A percentile compares a stretch with the other conserved stretches of the same genome.
Conservation (phyloP, 2,113 vertebrate genomes). For the Neotragus pygmaeus region DNA sequence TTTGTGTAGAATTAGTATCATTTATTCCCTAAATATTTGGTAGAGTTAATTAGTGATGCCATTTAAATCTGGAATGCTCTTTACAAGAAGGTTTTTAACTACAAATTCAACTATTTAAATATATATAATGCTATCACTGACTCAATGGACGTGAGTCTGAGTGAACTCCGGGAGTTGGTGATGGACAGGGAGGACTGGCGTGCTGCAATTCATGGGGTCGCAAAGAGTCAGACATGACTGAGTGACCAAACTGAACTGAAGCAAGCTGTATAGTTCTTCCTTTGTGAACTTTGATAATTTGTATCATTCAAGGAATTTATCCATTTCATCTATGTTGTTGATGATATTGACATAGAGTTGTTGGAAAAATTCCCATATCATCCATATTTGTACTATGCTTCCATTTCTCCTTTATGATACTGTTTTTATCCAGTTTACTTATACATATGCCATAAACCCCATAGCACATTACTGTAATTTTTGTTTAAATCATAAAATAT, state of each 20-base stretch:
- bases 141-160: no score
- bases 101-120: not conserved
- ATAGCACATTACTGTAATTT: not conserved
- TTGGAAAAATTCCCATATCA: not conserved
- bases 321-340: not conserved
- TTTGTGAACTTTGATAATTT: not conserved
- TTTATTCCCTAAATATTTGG: not conserved
- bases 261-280: not conserved
- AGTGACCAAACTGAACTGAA: no score
- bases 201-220: no score
- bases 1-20: not conserved
- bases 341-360: not conserved
- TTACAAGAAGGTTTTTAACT: not conserved
- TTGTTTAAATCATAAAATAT: not conserved
- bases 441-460: not conserved
- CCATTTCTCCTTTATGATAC: not conserved
- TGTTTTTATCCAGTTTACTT: not conserved
- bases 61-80: not conserved
- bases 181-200: no score
- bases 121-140: not conserved
- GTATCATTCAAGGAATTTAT: not conserved
- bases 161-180: no score
- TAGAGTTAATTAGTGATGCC: not conserved
- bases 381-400: not conserved
- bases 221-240: no score